phyloP scores from a whole-genome alignment of 2,113 vertebrate genomes.

The Corvus cornix region DNA sequence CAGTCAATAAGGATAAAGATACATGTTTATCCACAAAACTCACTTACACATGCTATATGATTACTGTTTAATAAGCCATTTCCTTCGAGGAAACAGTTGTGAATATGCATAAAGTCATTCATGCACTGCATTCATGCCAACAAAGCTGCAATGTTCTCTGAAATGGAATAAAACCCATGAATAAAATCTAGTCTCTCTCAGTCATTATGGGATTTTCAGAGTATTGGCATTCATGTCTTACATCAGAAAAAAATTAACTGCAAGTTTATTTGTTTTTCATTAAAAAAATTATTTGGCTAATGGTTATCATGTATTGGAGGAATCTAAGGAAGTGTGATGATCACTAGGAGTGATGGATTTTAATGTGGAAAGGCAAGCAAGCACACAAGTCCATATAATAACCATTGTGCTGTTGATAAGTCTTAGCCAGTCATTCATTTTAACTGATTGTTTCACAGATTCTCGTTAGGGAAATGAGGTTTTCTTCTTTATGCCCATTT shows the following conservation, averaged over 20 bases:
- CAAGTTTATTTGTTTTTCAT: not conserved
- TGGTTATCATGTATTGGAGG: not conserved
- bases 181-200: not conserved
- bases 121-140: not conserved
- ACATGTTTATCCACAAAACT: not conserved
- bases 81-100: constrained; percentile 18
- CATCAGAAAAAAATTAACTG: not conserved
- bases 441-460: not conserved
- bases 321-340: not conserved
- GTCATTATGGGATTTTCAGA: not conserved
- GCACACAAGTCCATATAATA: not conserved
- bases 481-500: not conserved
- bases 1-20: not conserved
- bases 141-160: not conserved
- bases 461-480: not conserved
- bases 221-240: not conserved
- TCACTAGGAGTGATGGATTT: not conserved
- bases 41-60: not conserved
- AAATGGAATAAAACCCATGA: not conserved
- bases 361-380: not conserved
- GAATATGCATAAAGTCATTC: constrained; percentile 34
- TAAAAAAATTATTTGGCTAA: not conserved
- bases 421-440: not conserved
- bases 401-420: not conserved
- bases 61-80: constrained; percentile 36